Percentiles rank a stretch among this genome's conserved stretches.
These are phyloP conservation scores for Odontomyia ornata DNA, from an alignment of 2,888 invertebrate species.

Conservation along the genomic window DNA sequence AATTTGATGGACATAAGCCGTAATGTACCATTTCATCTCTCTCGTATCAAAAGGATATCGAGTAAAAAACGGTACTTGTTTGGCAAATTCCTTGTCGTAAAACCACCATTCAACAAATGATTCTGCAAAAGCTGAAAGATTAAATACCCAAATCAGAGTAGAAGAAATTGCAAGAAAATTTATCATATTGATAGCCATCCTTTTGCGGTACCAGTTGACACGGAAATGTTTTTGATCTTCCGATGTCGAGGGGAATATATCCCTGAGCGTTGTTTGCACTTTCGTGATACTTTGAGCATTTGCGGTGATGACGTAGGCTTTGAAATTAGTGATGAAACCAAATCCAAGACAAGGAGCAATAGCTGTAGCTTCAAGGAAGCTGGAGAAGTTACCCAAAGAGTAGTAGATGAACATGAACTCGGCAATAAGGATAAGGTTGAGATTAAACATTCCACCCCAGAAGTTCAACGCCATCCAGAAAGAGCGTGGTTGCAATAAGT, in stretches of 20 bases:
- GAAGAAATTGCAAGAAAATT: conserved; percentile 55
- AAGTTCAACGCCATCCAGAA: conserved; percentile 48
- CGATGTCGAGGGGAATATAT: conserved; percentile 54
- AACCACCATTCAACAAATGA: conserved; percentile 43
- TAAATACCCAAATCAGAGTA: conserved; percentile 58
- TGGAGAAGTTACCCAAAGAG: conserved; percentile 54
- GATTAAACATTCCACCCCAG: conserved; percentile 53
- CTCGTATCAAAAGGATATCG: conserved; percentile 50
- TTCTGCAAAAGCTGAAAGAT: conserved; percentile 52
- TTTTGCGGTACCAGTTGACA: conserved; percentile 50
- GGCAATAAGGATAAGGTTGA: conserved; percentile 53
- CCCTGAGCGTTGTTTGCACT: conserved; percentile 53
- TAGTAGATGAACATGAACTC: conserved; percentile 56
- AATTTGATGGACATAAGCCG: conserved; percentile 55
- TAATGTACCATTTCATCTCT: conserved; percentile 51
- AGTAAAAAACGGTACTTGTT: conserved; percentile 49
- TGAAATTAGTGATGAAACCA: conserved; percentile 55
- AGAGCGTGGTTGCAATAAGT: not conserved
- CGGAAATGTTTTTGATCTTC: conserved; percentile 53
- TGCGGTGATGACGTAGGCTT: conserved; percentile 55
- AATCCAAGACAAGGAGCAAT: conserved; percentile 56
- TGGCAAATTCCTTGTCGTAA: conserved; percentile 14
- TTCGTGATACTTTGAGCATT: conserved; percentile 53
- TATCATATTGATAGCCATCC: conserved; percentile 52
- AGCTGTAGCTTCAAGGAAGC: conserved; percentile 58